Conservation (phyloP, 2,797 vertebrate species). For the Phrynocephalus guinanensis region DNA sequence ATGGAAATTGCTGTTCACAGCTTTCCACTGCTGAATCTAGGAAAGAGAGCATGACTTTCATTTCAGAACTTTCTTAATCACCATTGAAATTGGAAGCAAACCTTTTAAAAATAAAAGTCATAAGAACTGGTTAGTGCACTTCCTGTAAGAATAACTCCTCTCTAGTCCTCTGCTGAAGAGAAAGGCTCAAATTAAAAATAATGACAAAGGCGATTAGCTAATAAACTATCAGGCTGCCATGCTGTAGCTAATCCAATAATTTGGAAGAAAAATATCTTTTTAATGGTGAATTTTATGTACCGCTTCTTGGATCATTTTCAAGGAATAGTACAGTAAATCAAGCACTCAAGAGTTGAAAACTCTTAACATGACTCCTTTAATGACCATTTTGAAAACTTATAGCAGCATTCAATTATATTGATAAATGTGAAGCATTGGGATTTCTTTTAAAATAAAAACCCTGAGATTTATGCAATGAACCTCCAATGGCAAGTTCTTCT, state of each 20-base stretch:
- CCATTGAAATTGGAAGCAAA: not conserved
- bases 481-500: not conserved
- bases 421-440: slow-evolving; percentile 18
- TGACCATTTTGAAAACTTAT: slow-evolving; percentile 21
- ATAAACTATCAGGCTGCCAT: slow-evolving; percentile 42
- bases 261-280: slow-evolving; percentile 74
- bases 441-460: not conserved
- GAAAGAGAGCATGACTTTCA: not conserved
- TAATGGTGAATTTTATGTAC: slow-evolving; percentile 73
- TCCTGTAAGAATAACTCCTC: slow-evolving; percentile 34
- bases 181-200: slow-evolving; percentile 36
- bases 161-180: slow-evolving; percentile 36
- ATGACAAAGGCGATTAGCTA: slow-evolving; percentile 46
- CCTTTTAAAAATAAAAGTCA: not conserved
- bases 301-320: slow-evolving; percentile 76
- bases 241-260: slow-evolving; percentile 60
- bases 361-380: slow-evolving; percentile 42
- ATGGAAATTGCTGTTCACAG: not conserved
- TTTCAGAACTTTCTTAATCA: not conserved
- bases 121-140: slow-evolving; percentile 7
- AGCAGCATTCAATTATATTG: slow-evolving; percentile 28
- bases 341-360: slow-evolving; percentile 39
- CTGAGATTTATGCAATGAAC: not conserved
- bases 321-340: slow-evolving; percentile 59
- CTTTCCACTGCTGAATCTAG: not conserved